Conservation (phyloP, 2,797 vertebrate genomes). For the Monodelphis domestica region DNA sequence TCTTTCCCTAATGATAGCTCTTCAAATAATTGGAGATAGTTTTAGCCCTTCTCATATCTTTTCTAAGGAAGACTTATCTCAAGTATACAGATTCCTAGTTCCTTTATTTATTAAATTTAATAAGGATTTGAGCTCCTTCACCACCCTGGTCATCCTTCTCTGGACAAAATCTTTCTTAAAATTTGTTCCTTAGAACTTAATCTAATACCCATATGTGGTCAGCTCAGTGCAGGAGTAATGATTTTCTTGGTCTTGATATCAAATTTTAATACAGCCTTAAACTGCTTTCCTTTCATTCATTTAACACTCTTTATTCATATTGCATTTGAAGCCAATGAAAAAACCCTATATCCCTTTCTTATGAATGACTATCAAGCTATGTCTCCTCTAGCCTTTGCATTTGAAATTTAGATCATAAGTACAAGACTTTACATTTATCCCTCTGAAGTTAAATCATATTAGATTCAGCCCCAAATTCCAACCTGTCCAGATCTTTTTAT, state of each 20-base stretch:
- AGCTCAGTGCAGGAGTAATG: not conserved
- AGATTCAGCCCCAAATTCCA: not conserved
- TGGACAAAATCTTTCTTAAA: not conserved
- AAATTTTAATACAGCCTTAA: not conserved
- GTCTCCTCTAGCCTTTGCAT: not conserved
- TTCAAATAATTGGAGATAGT: not conserved
- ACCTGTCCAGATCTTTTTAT: not conserved
- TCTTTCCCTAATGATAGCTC: not conserved
- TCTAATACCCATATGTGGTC: not conserved
- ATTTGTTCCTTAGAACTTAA: not conserved
- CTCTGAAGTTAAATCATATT: not conserved
- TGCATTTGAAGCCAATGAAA: constrained; percentile 42
- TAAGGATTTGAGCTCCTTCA: not conserved
- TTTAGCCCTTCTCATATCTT: not conserved
- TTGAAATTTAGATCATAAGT: not conserved
- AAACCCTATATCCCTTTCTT: not conserved
- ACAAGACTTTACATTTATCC: not conserved
- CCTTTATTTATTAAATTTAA: not conserved
- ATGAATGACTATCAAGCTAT: not conserved
- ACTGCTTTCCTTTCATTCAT: not conserved
- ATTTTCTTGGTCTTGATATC: too few species aligned
- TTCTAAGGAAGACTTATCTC: not conserved
- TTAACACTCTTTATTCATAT: not conserved
- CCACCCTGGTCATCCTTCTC: not conserved
- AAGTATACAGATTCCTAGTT: not conserved